Evolutionary conservation across 2,888 invertebrate species (phyloP).

Genomic region (Marronus borbonicus): DNA sequence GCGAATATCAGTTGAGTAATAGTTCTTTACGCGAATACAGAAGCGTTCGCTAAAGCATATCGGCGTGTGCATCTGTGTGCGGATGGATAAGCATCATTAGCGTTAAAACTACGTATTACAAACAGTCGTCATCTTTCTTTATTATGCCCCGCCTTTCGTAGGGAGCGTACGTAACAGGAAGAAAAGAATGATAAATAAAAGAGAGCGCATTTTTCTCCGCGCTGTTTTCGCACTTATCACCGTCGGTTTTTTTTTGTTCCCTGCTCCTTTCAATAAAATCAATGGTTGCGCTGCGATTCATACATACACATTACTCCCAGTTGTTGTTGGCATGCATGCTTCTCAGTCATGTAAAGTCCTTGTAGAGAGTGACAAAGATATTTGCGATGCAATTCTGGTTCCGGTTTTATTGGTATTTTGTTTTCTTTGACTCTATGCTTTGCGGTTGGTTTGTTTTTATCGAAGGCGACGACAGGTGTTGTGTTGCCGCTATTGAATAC

Average conservation of each 20-base stretch:
- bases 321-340: constrained; percentile 35
- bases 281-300: constrained; percentile 27
- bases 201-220: constrained; percentile 6
- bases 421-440: constrained; percentile 8
- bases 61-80: background rate
- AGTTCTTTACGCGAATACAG: background rate
- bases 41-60: background rate
- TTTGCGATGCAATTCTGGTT: constrained; percentile 42
- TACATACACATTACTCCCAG: background rate
- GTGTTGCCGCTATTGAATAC: background rate
- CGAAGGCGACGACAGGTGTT: constrained; percentile 3
- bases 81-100: constrained; percentile 36
- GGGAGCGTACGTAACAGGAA: background rate
- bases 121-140: background rate
- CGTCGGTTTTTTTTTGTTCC: background rate
- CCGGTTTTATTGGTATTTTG: constrained; percentile 22
- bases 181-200: constrained; percentile 18
- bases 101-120: constrained; percentile 20
- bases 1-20: background rate
- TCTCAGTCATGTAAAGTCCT: constrained; percentile 20
- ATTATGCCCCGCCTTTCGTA: constrained; percentile 11
- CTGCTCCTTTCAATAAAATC: constrained; percentile 33
- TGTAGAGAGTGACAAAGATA: constrained; percentile 1
- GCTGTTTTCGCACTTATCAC: constrained; percentile 28
- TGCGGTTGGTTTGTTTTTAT: constrained; percentile 14